Percentiles rank a stretch among this genome's conserved stretches.
Evolutionary conservation across 2,888 invertebrate species (phyloP).

Genomic region (Limnephilus rhombicus): DNA sequence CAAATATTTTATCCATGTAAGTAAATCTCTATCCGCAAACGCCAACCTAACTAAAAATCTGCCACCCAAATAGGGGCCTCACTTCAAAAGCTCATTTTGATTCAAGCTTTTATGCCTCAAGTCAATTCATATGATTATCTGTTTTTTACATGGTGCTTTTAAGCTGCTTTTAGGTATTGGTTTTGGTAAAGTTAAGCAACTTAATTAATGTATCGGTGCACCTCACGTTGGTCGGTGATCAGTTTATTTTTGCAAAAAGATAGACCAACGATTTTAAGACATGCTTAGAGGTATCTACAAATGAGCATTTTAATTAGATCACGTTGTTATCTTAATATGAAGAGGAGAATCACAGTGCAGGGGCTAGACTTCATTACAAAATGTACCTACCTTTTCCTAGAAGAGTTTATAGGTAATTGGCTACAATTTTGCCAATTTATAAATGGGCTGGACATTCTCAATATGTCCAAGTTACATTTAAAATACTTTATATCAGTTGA

Average conservation of each 20-base stretch:
- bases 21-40: neutral
- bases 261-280: neutral
- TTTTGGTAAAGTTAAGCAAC: neutral
- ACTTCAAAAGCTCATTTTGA: neutral
- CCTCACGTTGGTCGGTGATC: neutral
- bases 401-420: too few relatives aligned
- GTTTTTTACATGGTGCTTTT: neutral
- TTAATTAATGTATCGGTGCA: neutral
- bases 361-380: neutral
- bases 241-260: slow-evolving; percentile 33
- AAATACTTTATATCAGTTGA: too few relatives aligned
- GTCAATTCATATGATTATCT: neutral
- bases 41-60: neutral
- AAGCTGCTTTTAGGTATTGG: neutral
- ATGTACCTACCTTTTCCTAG: neutral
- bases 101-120: neutral
- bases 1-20: slow-evolving; percentile 57
- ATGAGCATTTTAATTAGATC: neutral
- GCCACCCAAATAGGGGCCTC: neutral
- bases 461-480: too few relatives aligned
- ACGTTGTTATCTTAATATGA: neutral
- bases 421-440: too few relatives aligned
- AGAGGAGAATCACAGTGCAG: neutral
- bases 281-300: neutral
- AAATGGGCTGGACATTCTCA: too few relatives aligned